Conservation (phyloP, 92 coral and sea anemone species). For the Palythoa caribaeorum region DNA sequence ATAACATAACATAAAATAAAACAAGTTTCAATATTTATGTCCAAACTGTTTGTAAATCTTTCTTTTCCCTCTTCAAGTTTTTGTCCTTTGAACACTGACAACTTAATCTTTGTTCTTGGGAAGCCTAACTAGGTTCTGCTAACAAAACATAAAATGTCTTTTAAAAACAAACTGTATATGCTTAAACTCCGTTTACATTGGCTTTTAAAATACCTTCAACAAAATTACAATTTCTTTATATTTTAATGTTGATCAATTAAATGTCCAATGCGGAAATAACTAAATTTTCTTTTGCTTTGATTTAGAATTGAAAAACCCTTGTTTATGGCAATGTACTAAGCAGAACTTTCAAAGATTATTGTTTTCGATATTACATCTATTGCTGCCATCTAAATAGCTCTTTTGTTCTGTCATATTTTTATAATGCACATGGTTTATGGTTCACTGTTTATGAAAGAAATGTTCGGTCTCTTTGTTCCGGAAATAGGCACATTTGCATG, state of each 20-base stretch:
- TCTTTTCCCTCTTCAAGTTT: neutral
- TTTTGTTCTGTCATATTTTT: constrained; percentile 28
- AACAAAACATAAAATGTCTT: neutral
- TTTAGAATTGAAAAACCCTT: neutral
- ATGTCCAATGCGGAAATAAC: neutral
- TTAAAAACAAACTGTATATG: neutral
- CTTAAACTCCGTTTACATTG: neutral
- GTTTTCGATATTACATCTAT: neutral
- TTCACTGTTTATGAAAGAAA: constrained; percentile 35
- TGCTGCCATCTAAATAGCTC: constrained; percentile 22
- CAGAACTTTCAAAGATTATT: neutral
- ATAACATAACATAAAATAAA: neutral
- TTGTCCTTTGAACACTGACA: neutral
- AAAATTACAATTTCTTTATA: neutral
- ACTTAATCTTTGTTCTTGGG: neutral
- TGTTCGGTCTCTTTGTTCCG: constrained; percentile 36
- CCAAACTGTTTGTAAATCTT: neutral
- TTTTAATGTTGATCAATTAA: neutral
- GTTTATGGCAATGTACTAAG: neutral
- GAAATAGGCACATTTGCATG: constrained; percentile 31
- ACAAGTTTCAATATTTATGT: neutral
- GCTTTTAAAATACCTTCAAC: neutral
- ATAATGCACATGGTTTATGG: constrained; percentile 18
- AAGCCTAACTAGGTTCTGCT: neutral
- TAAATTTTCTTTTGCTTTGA: neutral